Conservation (phyloP, 1,140 invertebrate species). For the Zaprionus capensis region DNA sequence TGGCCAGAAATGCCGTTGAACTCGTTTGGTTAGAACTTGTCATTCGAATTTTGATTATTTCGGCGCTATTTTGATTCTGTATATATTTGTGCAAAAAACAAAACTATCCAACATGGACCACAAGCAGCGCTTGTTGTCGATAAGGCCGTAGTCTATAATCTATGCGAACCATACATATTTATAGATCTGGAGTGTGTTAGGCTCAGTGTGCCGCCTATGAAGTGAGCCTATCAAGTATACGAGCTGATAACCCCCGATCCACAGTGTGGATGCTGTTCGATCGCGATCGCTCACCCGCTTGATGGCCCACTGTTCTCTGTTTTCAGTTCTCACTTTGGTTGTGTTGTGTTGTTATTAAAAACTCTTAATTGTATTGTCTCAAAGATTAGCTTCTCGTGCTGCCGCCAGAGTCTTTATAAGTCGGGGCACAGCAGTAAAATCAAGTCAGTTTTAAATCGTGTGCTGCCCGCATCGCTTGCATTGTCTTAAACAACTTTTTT, state of each 20-base stretch:
- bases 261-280: conserved; percentile 63
- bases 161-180: conserved; percentile 5
- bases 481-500: conserved; percentile 3
- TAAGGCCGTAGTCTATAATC: conserved; percentile 10
- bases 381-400: conserved; percentile 43
- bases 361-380: conserved; percentile 42
- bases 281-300: conserved; percentile 47
- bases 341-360: conserved; percentile 52
- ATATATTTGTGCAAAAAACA: conserved; percentile 40
- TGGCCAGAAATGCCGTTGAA: conserved; percentile 77
- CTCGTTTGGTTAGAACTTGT: conserved; percentile 75
- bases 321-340: conserved; percentile 57
- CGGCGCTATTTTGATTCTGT: conserved; percentile 22
- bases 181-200: background rate
- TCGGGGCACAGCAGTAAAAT: conserved; percentile 41
- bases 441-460: conserved; percentile 67
- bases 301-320: conserved; percentile 49
- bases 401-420: conserved; percentile 68
- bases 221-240: conserved; percentile 40
- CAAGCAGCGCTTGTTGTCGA: conserved; percentile 43
- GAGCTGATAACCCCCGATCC: conserved; percentile 64
- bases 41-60: conserved; percentile 56
- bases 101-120: conserved; percentile 55
- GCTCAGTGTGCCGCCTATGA: conserved; percentile 1
- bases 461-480: conserved; percentile 53